Conservation (phyloP, 2,888 invertebrate genomes). For the Drosophila leonis region DNA sequence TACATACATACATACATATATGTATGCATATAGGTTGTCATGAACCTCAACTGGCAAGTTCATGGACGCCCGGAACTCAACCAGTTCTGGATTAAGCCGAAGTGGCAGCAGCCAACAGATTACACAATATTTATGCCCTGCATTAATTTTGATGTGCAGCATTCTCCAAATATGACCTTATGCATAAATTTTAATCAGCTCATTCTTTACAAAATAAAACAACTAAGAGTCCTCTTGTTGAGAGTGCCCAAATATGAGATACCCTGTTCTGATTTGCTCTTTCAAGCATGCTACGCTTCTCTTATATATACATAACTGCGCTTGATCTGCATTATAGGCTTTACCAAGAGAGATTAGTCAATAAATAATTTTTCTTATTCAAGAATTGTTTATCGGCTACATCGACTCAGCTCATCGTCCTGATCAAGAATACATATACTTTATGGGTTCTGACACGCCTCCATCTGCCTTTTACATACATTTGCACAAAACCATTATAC, state of each 20-base stretch:
- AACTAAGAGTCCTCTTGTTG: neutral
- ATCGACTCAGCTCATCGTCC: too few species aligned
- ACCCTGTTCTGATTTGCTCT: too few species aligned
- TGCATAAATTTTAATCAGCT: conserved; percentile 75
- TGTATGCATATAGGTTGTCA: conserved; percentile 41
- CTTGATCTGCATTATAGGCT: too few species aligned
- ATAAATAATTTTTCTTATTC: too few species aligned
- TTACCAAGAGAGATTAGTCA: too few species aligned
- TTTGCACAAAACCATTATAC: too few species aligned
- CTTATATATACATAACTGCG: too few species aligned
- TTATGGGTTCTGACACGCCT: too few species aligned
- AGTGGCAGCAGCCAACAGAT: conserved; percentile 33
- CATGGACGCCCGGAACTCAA: conserved; percentile 41
- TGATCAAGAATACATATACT: too few species aligned
- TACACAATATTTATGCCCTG: conserved; percentile 74
- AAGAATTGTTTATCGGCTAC: too few species aligned
- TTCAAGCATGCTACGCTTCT: too few species aligned
- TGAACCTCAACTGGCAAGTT: conserved; percentile 67
- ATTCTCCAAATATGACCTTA: conserved; percentile 66
- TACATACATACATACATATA: neutral
- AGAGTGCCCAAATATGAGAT: neutral
- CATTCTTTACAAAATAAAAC: conserved; percentile 46
- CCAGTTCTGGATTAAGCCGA: conserved; percentile 65
- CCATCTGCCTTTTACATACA: too few species aligned
- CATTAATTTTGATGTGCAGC: conserved; percentile 69